Conservation (phyloP, 1,140 invertebrate genomes). For the Drosophila persimilis region DNA sequence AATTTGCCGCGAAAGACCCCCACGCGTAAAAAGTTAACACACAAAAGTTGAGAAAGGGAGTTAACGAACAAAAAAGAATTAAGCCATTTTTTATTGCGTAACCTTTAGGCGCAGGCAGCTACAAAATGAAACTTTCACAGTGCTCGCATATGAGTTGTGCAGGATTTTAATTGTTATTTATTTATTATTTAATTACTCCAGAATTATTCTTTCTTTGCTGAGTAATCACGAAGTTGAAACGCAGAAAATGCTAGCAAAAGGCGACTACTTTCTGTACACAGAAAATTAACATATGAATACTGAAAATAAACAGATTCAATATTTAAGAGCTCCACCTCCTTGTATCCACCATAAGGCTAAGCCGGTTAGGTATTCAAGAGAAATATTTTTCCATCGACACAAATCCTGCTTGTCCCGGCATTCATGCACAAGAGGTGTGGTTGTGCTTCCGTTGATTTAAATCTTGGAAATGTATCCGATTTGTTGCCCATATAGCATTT, state of each 20-base stretch:
- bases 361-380: too few relatives aligned
- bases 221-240: too few relatives aligned
- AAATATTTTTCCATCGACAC: not conserved
- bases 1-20: conserved; percentile 43
- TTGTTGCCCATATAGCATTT: not conserved
- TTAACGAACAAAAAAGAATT: conserved; percentile 50
- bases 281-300: too few relatives aligned
- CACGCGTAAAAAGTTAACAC: conserved; percentile 67
- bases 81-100: conserved; percentile 49
- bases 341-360: too few relatives aligned
- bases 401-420: not conserved
- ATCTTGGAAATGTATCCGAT: not conserved
- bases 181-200: too few relatives aligned
- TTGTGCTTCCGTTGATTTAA: not conserved
- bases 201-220: too few relatives aligned
- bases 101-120: conserved; percentile 24
- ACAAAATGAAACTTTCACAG: not conserved
- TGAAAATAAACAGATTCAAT: too few relatives aligned
- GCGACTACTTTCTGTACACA: too few relatives aligned
- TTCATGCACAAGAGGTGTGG: conserved; percentile 10
- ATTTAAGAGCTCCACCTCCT: too few relatives aligned
- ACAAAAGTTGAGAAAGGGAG: conserved; percentile 57
- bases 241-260: too few relatives aligned
- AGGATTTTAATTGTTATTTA: conserved; percentile 9
- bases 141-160: not conserved